Percentiles rank a stretch among this genome's conserved stretches.
phyloP scores from a whole-genome alignment of 92 coral and sea anemone species.

The Phymanthus crucifer region DNA sequence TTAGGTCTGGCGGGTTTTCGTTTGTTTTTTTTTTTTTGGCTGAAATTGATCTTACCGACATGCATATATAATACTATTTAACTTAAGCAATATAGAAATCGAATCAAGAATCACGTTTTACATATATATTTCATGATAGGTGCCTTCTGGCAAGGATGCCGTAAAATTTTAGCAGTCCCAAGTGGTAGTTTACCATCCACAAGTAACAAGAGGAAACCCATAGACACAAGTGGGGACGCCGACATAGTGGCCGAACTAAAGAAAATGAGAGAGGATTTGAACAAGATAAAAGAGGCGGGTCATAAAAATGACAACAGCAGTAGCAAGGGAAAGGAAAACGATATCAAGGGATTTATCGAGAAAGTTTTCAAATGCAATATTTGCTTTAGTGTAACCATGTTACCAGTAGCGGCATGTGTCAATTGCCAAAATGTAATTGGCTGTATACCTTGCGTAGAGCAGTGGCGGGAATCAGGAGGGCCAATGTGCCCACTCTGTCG shows the following conservation, averaged over 20 bases:
- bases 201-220: background rate
- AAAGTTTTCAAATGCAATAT: background rate
- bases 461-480: background rate
- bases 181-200: background rate
- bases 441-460: background rate
- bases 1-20: too few relatives aligned
- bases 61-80: too few relatives aligned
- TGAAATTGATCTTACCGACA: too few relatives aligned
- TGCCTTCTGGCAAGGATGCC: background rate
- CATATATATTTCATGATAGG: too few relatives aligned
- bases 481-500: background rate
- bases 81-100: too few relatives aligned
- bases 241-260: background rate
- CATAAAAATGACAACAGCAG: background rate
- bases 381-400: background rate
- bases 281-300: background rate
- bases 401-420: background rate
- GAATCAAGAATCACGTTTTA: too few relatives aligned
- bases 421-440: background rate
- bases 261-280: constrained; percentile 1
- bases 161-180: background rate
- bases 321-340: background rate
- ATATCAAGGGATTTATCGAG: background rate
- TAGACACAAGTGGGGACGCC: background rate
- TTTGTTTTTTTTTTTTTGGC: too few relatives aligned